Base-by-base conservation (phyloP, 2,888 invertebrate species). In the Flabesymbios commensalis region DNA sequence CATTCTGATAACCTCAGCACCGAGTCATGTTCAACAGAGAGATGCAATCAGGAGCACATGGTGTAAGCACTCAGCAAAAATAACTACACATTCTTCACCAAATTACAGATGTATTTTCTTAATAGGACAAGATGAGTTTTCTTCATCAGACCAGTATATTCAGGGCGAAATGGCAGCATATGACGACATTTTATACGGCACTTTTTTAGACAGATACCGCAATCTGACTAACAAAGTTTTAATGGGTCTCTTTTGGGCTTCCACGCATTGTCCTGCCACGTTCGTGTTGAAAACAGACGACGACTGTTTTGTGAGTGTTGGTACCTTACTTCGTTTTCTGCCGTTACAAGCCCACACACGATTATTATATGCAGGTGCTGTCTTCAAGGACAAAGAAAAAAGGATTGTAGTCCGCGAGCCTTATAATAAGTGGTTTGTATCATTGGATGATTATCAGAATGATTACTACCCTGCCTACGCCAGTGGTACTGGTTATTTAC, bases 211-310 rank as follows among this genome's bases (percentile, higher is more conserved):
- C 65, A 73, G 77, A 2, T 79, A 79, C 57, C 62, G 78, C 29
- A 79, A 79, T 66, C 70, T 79, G 17, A 78, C 78, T 7, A 54
- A 70, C 1, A 79, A 79, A 68, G 77, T 77, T 28, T 62, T 79
- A 54, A 74, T 76, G 62, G 78, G 78, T 26, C 68, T 79, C 19
- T 57, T 72, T 22, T 79, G 79, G 79, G 65, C 69, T 10, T 57
- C 56, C 49, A 56, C 56, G 22, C 33, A 54, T 32, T 79, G 79
- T 66, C 31, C 32, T 2, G 57, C 69, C 14, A 64, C 73, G 3
- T 77, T 68, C 64, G 67, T 77, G 5, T 62, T 79, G 19, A 79
- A 79, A 65, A 79, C 79, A 24, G 79, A 79, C 55, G 79, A 79
- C 61, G 79, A 79, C 65, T 78, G 78, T 58, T 79, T 75, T 71